Base-by-base conservation (phyloP, 2,888 invertebrate species). In the Luperina nickerlii region DNA sequence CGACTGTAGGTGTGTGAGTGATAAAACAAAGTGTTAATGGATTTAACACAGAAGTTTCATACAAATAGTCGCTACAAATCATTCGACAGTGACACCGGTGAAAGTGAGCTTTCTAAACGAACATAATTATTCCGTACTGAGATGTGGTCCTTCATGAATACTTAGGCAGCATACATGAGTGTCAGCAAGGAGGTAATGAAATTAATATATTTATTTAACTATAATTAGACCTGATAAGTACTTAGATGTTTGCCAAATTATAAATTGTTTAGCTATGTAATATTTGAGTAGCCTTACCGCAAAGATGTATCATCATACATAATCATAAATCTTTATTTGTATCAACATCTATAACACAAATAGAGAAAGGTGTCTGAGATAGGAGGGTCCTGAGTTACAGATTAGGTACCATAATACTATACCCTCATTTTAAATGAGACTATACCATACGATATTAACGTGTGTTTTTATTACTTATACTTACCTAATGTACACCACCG, bases 111-210 rank as follows among this genome's bases (percentile, higher is more conserved):
- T 94, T 94, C 94, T 93, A 93, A 92, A 87, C 92, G 90, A 89
- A 92, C 90, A 88, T 90, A 91, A 91, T 90, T 90, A 85, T 84
- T 87, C 82, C 73, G 83, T 69, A 79, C 90, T 94, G 96, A 95
- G 94, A 96, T 96, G 96, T 94, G 94, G 95, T 94, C 93, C 93
- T 93, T 93, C 91, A 90, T 94, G 93, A 93, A 95, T 92, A 94
- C 94, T 92, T 95, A 93, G 93, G 82, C 91, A 90, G 91, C 90
- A 94, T 96, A 94, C 94, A 96, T 96, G 96, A 94, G 92, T 92
- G 92, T 92, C 92, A 95, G 95, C 91, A 92, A 90, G 92, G 94
- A 95, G 96, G 96, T 96, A 93, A 91, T 79, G 67, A 48, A 63
- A 66, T 69, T 65, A 63, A 67, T 54, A 5, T 57, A n/a, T 54